phyloP scores from a whole-genome alignment of 2,888 invertebrate genomes.

The Mythimna loreyi region DNA sequence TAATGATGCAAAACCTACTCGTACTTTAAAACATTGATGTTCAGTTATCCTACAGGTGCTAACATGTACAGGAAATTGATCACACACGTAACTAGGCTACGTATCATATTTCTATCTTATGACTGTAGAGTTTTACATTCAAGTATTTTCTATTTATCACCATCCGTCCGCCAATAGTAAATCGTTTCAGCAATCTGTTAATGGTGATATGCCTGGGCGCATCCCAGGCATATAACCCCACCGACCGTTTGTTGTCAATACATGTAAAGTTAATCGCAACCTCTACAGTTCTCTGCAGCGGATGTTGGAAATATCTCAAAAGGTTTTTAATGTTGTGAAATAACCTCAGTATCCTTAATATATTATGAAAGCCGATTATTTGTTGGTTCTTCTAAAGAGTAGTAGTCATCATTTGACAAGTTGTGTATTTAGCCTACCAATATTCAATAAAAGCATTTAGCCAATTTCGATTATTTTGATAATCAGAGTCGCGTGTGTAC shows the following conservation, averaged over 20 bases:
- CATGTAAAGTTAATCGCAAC: neutral
- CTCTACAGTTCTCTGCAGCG: neutral
- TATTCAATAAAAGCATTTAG: too few relatives aligned
- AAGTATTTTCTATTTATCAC: too few relatives aligned
- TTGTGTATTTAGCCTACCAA: too few relatives aligned
- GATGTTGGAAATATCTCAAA: neutral
- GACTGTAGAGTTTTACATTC: too few relatives aligned
- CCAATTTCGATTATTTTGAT: too few relatives aligned
- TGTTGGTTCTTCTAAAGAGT: too few relatives aligned
- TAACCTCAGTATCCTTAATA: too few relatives aligned
- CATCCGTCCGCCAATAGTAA: neutral
- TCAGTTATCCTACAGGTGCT: neutral
- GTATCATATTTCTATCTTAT: neutral
- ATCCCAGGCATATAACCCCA: neutral
- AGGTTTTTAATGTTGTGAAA: neutral
- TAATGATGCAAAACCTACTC: neutral
- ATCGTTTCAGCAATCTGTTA: slow-evolving; percentile 11
- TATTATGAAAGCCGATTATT: too few relatives aligned
- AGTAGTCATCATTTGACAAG: too few relatives aligned
- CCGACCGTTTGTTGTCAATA: accelerated
- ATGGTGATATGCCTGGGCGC: too few relatives aligned
- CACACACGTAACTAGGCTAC: neutral
- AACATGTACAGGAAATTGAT: neutral
- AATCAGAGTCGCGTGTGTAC: too few relatives aligned
- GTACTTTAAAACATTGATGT: neutral